Conservation (phyloP, 2,797 vertebrate species). For the Rhyacichthys aspro region DNA sequence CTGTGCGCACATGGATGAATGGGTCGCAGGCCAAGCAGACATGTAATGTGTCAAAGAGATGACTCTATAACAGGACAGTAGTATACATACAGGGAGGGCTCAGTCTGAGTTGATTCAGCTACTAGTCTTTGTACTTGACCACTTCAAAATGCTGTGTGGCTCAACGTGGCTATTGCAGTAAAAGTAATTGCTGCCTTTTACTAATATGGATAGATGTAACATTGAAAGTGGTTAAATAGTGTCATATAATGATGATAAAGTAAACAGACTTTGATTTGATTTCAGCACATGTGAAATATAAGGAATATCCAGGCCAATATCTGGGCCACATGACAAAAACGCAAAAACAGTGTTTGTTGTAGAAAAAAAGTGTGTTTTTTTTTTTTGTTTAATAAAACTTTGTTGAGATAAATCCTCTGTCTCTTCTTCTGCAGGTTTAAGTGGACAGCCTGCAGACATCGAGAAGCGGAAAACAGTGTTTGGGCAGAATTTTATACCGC, state of each 20-base stretch:
- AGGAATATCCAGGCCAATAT: too few species aligned
- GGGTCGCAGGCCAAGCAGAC: conserved; percentile 43
- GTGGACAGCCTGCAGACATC: conserved; percentile 94
- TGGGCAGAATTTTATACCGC: conserved; percentile 98
- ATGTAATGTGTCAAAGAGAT: conserved; percentile 44
- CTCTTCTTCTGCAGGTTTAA: conserved; percentile 85
- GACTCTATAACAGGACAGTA: conserved; percentile 26
- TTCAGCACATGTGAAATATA: too few species aligned
- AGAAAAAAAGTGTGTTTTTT: too few species aligned
- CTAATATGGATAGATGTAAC: too few species aligned
- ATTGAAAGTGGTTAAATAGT: too few species aligned
- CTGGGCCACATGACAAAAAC: too few species aligned
- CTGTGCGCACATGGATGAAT: conserved; percentile 53
- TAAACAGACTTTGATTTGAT: too few species aligned
- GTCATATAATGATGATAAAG: too few species aligned
- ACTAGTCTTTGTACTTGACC: conserved; percentile 24
- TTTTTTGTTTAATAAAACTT: too few species aligned
- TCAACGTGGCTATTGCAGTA: too few species aligned
- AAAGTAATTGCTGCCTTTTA: too few species aligned
- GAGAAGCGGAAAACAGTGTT: conserved; percentile 95
- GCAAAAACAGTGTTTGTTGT: too few species aligned
- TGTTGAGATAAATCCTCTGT: conserved; percentile 20
- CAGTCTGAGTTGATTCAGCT: conserved; percentile 33
- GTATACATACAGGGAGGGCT: conserved; percentile 22
- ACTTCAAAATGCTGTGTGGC: conserved; percentile 5